Base-by-base conservation (phyloP, 2,888 invertebrate species). In the Tenthredo mesomela region DNA sequence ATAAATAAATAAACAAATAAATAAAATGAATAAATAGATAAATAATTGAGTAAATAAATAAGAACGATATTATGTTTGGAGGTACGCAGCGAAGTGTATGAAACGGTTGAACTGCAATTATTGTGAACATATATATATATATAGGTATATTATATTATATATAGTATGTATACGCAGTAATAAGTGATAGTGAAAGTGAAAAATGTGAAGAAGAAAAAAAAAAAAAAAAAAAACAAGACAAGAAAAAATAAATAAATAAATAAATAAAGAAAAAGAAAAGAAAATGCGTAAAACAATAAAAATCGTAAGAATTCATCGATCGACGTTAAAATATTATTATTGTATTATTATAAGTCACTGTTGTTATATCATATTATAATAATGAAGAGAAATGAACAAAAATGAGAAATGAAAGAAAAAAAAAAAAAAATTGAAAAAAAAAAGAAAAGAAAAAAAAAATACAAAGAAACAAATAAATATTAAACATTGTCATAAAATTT, bases 311-410 rank as follows among this genome's bases (percentile, higher is more conserved):
- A 77, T 18, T 54, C 33, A 50, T 77, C 54, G 77, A 77, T 54
- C 33, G 21, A 77, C 77, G 77, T 77, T 77, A 33, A 77, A 67
- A 67, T 67, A 67, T 67, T 70, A 67, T 67, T 29, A 67, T 18
- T 33, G 37, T n/a, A 37, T 40, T 77, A 54, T 77, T 77, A 73
- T 50, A 77, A 77, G 47, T 77, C 50, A 47, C 77, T 77, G 77
- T 77, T 77, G 77, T 77, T 77, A 77, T 77, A 77, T 50, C 33
- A 40, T 40, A 77, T 54, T 54, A 67, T 29, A 29, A 37, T 37
- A 33, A 67, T 33, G 33, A 67, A 33, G 6, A 67, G 33, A 33
- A 33, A 67, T 12, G 6, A 67, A 67, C 6, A 33, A 33, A 67
- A 18, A 67, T 15, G 25, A 67, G 25, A 7, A 25, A 33, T 33